Conservation (phyloP, 1,140 invertebrate species). For the Orchesella cincta region DNA sequence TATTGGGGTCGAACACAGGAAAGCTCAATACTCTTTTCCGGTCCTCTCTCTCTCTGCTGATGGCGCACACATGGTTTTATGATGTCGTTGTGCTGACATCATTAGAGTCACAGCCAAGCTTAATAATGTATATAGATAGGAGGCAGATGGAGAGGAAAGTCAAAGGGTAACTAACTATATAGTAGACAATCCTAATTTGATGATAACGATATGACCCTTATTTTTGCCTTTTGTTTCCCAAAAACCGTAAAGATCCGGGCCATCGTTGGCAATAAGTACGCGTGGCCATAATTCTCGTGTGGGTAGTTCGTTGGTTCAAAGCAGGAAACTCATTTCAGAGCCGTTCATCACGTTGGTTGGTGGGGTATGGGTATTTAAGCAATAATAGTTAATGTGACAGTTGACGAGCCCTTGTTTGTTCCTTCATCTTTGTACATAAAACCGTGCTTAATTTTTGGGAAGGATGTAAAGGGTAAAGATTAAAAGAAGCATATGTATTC, state of each 20-base stretch:
- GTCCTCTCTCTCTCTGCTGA: no score
- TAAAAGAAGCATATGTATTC: no score
- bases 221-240: not conserved
- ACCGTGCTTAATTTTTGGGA: no score
- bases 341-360: not conserved
- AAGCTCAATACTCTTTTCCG: no score
- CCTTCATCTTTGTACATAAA: not conserved
- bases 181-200: no score
- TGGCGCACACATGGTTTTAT: no score
- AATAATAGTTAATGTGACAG: not conserved
- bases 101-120: no score
- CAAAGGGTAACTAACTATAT: no score
- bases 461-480: no score
- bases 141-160: no score
- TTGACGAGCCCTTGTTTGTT: not conserved
- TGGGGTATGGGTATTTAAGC: not conserved
- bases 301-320: not conserved
- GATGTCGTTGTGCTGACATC: no score
- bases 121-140: no score
- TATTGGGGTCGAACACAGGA: constrained; percentile 21
- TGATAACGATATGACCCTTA: not conserved
- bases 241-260: not conserved
- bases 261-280: not conserved
- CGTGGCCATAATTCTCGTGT: not conserved
- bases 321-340: not conserved